Evolutionary conservation across 2,888 invertebrate species (phyloP).

Genomic region (Lycaena phlaeas): DNA sequence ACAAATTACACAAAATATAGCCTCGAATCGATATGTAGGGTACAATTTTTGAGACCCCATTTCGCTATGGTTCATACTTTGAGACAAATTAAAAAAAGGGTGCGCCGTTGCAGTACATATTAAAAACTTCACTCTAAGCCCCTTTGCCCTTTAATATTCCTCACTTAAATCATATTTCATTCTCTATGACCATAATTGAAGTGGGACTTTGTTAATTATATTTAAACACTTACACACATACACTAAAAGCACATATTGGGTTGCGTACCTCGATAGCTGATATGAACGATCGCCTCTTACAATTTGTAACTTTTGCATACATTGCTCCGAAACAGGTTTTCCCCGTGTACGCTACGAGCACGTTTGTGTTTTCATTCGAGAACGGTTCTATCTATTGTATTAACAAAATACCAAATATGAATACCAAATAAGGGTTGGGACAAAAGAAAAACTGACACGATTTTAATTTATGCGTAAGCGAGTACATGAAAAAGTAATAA

Average conservation of each 20-base stretch:
- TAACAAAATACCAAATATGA: constrained; percentile 71
- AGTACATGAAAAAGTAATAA: constrained; percentile 73
- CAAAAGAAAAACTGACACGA: constrained; percentile 69
- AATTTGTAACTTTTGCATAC: constrained; percentile 70
- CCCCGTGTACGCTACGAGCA: constrained; percentile 47
- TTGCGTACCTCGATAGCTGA: constrained; percentile 33
- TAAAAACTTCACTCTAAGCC: constrained; percentile 67
- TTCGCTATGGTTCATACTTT: constrained; percentile 59
- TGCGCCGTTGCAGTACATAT: constrained; percentile 56
- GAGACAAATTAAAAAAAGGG: constrained; percentile 70
- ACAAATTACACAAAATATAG: constrained; percentile 55
- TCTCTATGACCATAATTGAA: constrained; percentile 71
- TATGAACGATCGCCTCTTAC: constrained; percentile 69
- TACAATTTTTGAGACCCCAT: constrained; percentile 38
- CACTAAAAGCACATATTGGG: constrained; percentile 44
- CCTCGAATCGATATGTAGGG: constrained; percentile 34
- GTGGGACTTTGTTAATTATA: constrained; percentile 42
- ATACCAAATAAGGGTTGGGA: constrained; percentile 72
- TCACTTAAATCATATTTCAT: constrained; percentile 72
- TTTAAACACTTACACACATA: constrained; percentile 42
- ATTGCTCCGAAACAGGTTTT: constrained; percentile 67
- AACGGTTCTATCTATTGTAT: constrained; percentile 63
- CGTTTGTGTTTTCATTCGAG: constrained; percentile 58
- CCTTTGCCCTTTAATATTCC: constrained; percentile 70
- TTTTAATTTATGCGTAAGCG: constrained; percentile 69